Base-by-base conservation (phyloP, 2,113 vertebrate genomes). In the Caracal caracal region DNA sequence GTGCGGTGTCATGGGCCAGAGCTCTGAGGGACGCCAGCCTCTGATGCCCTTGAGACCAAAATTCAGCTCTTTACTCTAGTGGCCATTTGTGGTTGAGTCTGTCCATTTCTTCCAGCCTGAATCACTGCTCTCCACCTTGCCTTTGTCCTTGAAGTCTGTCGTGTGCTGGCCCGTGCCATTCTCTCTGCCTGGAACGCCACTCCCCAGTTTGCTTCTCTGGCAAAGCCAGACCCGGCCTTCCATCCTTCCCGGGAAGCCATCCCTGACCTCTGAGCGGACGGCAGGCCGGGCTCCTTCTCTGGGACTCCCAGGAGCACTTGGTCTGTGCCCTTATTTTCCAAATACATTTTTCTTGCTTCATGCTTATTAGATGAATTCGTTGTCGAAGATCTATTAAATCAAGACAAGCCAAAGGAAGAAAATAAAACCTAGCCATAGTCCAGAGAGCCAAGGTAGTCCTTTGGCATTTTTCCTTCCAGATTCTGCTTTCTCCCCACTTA, bases 271-370 rank as follows among this genome's bases (percentile, higher is more conserved):
- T 11, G n/a, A 33, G 68, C 59, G 43, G 33, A 66, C 2, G 1
- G 17, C 24, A 2, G 0, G 13, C 33, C 5, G 1, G 61, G 8
- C 7, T 47, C 19, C 66, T 65, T 47, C 43, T 76, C 80, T 16
- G 68, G 76, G 84, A 63, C 47, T 70, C 68, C 61, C 40, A 26
- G 90, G 71, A 65, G 86, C 33, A 10, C 56, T 43, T 3, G 47
- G 82, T 30, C 24, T 2, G 7, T 37, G 53, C 26, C 53, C 20
- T 47, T 86, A 49, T 43, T 90, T 79, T 49, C 68, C 40, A 88
- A 71, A 65, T 81, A 37, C 24, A 59, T 75, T 94, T 86, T 84
- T 75, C 65, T 79, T 65, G 70, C 75, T 68, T 88, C 10, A 8
- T 65, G 61, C 20, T 40, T 30, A 30, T 86, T 93, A 2, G 78